Conservation (phyloP, 2,888 invertebrate species). For the Spisula solida region DNA sequence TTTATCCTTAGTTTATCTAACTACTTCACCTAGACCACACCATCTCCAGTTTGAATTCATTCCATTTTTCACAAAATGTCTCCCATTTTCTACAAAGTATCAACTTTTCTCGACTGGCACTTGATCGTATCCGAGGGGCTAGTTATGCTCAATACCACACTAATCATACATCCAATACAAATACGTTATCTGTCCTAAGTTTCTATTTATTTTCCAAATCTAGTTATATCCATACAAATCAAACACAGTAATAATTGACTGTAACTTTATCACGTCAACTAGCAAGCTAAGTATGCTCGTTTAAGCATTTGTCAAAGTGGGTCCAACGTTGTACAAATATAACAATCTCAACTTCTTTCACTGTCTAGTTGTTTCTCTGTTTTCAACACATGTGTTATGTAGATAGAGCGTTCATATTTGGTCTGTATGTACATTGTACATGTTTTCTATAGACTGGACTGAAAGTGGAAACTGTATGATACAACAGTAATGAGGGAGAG, state of each 20-base stretch:
- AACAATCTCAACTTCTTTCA: constrained; percentile 30
- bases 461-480: neutral
- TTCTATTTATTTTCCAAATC: constrained; percentile 49
- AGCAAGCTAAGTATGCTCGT: constrained; percentile 34
- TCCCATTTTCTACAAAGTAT: neutral
- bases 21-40: neutral
- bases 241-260: constrained; percentile 48
- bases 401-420: neutral
- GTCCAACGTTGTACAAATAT: constrained; percentile 36
- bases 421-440: neutral
- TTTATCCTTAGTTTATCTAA: constrained; percentile 2
- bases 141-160: neutral
- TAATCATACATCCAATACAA: neutral
- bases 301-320: constrained; percentile 39
- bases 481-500: too few relatives aligned
- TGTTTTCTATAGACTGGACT: neutral
- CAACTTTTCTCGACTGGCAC: neutral
- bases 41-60: neutral
- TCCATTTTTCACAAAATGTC: neutral
- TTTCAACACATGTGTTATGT: constrained; percentile 9
- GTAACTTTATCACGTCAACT: constrained; percentile 40
- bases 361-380: constrained; percentile 4
- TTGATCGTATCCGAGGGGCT: neutral
- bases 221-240: constrained; percentile 32
- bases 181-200: constrained; percentile 29